phyloP scores from a whole-genome alignment of 2,888 invertebrate genomes.

The Eledone cirrhosa region DNA sequence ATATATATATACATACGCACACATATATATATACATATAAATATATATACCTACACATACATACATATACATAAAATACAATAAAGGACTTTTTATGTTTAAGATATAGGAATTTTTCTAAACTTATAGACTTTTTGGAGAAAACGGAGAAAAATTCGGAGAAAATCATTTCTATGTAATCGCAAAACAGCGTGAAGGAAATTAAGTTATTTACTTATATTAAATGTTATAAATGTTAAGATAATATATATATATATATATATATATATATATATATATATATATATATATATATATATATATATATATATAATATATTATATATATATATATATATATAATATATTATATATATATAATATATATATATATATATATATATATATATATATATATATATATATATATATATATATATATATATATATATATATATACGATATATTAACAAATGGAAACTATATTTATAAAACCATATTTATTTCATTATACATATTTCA shows the following conservation, averaged over 20 bases:
- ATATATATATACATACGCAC: background rate
- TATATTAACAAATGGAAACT: too few species aligned
- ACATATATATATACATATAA: background rate
- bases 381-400: constrained; percentile 6
- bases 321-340: constrained; percentile 6
- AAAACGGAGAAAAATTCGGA: background rate
- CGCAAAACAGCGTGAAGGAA: too few species aligned
- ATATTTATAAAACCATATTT: too few species aligned
- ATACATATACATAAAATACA: background rate
- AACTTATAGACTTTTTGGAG: background rate
- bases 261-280: constrained; percentile 1
- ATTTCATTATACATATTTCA: too few species aligned
- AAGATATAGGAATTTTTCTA: too few species aligned
- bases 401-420: constrained; percentile 6
- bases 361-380: constrained; percentile 1
- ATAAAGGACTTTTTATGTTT: background rate
- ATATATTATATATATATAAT: background rate
- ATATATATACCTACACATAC: background rate
- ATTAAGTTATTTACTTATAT: too few species aligned
- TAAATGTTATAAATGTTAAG: too few species aligned
- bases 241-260: too few species aligned
- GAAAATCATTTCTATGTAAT: background rate
- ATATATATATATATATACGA: too few species aligned
- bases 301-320: background rate
- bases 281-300: constrained; percentile 1